These are phyloP conservation scores for Leptoteleia sp. DNA, from an alignment of 1,140 invertebrate genomes.

Conservation along the genomic window DNA sequence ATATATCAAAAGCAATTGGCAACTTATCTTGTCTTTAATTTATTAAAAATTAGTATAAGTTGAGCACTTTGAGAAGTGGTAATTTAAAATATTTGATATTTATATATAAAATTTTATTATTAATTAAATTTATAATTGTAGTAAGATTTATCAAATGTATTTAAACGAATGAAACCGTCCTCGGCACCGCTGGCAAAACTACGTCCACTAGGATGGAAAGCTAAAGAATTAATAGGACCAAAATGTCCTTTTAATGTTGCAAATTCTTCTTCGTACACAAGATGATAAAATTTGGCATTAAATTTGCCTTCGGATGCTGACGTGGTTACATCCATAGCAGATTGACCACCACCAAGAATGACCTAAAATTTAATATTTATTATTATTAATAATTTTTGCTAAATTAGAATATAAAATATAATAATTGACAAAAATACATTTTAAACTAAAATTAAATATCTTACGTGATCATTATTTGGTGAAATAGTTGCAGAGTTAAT, in stretches of 20 bases:
- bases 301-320: slow-evolving; percentile 90
- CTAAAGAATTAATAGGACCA: slow-evolving; percentile 99
- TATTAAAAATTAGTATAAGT: no score
- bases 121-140: slow-evolving; percentile 98
- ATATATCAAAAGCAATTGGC: no score
- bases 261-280: slow-evolving; percentile 99
- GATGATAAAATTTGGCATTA: slow-evolving; percentile 98
- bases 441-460: slow-evolving; percentile 57
- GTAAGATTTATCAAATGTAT: slow-evolving; percentile 97
- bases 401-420: no score
- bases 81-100: no score
- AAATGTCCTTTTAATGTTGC: slow-evolving; percentile 99
- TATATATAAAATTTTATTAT: slow-evolving; percentile 74
- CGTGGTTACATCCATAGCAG: slow-evolving; percentile 99
- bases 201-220: slow-evolving; percentile 98
- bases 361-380: no score
- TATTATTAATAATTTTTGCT: no score
- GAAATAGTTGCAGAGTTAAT: slow-evolving; percentile 98
- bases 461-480: slow-evolving; percentile 94
- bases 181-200: slow-evolving; percentile 98
- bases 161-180: slow-evolving; percentile 98
- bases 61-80: no score
- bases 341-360: no score
- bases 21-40: no score
- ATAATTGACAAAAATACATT: no score